phyloP scores from a whole-genome alignment of 2,113 vertebrate genomes.

The Burhinus oedicnemus region DNA sequence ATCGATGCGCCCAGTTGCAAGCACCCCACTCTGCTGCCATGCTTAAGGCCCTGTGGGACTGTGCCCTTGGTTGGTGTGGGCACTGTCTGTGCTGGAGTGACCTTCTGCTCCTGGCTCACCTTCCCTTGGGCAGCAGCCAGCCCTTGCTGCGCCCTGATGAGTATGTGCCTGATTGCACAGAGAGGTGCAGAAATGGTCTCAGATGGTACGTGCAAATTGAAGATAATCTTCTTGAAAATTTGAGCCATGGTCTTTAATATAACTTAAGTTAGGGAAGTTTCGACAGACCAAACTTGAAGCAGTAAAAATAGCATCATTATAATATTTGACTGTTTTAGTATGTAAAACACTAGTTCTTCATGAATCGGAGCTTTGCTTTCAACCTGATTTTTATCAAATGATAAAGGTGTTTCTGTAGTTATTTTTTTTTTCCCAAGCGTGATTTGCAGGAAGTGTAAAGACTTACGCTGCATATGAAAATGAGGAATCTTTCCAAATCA shows the following conservation, averaged over 20 bases:
- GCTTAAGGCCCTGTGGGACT: not conserved
- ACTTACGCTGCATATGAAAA: conserved; percentile 31
- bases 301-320: not conserved
- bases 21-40: not conserved
- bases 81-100: not conserved
- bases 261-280: not conserved
- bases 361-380: not conserved
- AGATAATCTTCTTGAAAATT: not conserved
- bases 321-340: not conserved
- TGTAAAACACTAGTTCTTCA: not conserved
- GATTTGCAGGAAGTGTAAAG: conserved; percentile 41
- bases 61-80: not conserved
- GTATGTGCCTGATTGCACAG: not conserved
- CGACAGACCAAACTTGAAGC: not conserved
- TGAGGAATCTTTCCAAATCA: conserved; percentile 37
- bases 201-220: not conserved
- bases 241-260: not conserved
- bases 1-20: not conserved
- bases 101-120: not conserved
- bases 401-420: not conserved
- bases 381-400: too few relatives aligned
- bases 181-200: not conserved
- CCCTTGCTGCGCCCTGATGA: not conserved
- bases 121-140: not conserved
- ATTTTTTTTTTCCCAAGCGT: not conserved